Percentiles rank a stretch among this genome's conserved stretches.
Conservation (phyloP, 2,113 vertebrate species). For the Tetraodon nigroviridis region DNA sequence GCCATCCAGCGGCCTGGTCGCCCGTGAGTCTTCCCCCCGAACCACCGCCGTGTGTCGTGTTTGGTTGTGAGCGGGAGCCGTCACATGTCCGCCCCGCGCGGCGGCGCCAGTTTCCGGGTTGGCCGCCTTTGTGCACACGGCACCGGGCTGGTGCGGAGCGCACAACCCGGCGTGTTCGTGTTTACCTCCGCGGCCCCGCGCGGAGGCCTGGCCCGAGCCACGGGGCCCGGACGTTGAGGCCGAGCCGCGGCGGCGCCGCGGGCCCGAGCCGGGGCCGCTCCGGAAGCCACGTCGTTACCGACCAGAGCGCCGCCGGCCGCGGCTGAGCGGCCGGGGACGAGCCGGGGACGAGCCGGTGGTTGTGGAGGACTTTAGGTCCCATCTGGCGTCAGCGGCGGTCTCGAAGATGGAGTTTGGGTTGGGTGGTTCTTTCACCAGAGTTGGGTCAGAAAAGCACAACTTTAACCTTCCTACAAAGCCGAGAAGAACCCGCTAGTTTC, state of each 20-base stretch:
- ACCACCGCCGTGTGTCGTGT: rapidly evolving
- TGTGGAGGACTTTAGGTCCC: too few relatives aligned
- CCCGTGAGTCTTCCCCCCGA: not conserved
- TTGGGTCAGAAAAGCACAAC: too few relatives aligned
- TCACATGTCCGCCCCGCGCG: slow-evolving; percentile 4
- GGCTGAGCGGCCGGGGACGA: too few relatives aligned
- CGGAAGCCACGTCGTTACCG: too few relatives aligned
- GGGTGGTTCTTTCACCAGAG: too few relatives aligned
- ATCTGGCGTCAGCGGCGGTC: too few relatives aligned
- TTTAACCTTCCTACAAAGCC: too few relatives aligned
- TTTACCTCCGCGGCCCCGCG: not conserved
- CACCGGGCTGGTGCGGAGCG: slow-evolving; percentile 65
- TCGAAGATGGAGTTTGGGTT: too few relatives aligned
- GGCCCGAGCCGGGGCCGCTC: slow-evolving; percentile 12
- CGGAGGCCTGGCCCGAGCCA: too few relatives aligned
- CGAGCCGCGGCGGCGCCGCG: not conserved
- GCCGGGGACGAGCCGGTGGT: too few relatives aligned
- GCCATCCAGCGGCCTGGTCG: rapidly evolving
- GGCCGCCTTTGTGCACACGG: slow-evolving; percentile 65
- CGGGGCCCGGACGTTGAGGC: not conserved
- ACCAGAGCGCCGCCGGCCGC: too few relatives aligned
- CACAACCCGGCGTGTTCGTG: slow-evolving; percentile 45
- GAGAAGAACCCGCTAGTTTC: too few relatives aligned
- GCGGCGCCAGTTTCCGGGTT: slow-evolving; percentile 57
- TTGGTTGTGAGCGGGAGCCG: rapidly evolving